Conservation (phyloP, 2,888 invertebrate species). For the Leucozona laternaria region DNA sequence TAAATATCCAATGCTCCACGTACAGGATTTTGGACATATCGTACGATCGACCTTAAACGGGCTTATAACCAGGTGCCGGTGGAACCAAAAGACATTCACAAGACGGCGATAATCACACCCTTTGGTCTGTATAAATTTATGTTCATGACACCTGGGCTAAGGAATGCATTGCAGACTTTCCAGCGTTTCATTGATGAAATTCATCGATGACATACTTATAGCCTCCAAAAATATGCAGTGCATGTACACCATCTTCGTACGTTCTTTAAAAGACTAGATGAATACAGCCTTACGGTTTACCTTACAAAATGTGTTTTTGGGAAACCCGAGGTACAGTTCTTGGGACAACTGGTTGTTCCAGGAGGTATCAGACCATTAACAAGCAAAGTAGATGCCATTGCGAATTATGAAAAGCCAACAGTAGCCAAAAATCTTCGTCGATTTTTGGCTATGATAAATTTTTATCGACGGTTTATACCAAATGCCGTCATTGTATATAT, state of each 20-base stretch:
- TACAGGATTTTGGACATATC: too few relatives aligned
- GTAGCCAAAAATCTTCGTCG: too few relatives aligned
- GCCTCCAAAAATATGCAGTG: neutral
- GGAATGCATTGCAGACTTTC: neutral
- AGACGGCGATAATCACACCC: neutral
- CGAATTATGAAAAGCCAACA: neutral
- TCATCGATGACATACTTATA: neutral
- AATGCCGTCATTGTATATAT: too few relatives aligned
- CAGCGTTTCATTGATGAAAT: neutral
- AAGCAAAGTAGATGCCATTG: neutral
- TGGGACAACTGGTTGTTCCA: neutral
- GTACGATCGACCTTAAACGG: too few relatives aligned
- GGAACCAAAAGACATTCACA: neutral
- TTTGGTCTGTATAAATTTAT: neutral
- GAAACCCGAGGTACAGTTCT: neutral
- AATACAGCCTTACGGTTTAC: neutral
- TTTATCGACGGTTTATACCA: too few relatives aligned
- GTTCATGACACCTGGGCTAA: neutral
- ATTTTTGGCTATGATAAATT: too few relatives aligned
- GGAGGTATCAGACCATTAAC: neutral
- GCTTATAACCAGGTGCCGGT: neutral
- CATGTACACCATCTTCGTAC: neutral
- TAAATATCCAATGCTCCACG: too few relatives aligned
- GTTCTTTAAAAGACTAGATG: neutral
- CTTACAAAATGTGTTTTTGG: neutral